Evolutionary conservation across 2,888 invertebrate genomes (phyloP), one percentile per base, ranked within the genome.

Genomic region (Eupithecia pulchellata): DNA sequence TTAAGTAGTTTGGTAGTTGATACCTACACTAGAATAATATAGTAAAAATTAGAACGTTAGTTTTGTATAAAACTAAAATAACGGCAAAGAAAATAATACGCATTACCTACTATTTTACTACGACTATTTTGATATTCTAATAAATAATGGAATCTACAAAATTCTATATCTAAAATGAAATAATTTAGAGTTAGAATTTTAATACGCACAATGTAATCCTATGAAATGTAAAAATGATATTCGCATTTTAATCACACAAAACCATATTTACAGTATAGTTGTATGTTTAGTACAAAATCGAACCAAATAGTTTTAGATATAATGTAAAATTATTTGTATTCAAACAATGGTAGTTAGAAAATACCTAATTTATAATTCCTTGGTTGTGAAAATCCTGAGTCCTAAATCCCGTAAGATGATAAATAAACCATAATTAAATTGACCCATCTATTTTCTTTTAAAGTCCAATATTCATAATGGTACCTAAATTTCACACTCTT

Each of bases 271-370:
- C 9, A 4, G 42, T 47, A 9, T 47, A 47, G 9, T 9, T 47
- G 27, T 60, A 60, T 47, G 27, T 47, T 29, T 17, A 34, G 25
- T 71, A 36, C 30, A 32, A 8, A 63, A 70, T 60, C 17, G 71
- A 71, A 71, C 64, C 71, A 71, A 71, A 66, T 67, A 64, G 36
- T 27, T 25, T 42, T 58, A 65, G 62, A 30, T 30, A 20, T 11
- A 11, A 13, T 13, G 20, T 52, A 0, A 25, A 52, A 25, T 4
- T 25, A 52, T 25, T 52, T 13, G 8, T 52, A 25, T 2, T 25
- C 25, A 25, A 20, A 6, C 20, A 47, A 20, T 47, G 20, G 5
- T 47, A 11, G 20, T 11, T 20, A 20, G 3, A 20, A 47, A 47
- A 42, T 25, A 52, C 52, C 52, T 29, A 57, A 57, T 61, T 13